Evolutionary conservation across 2,888 invertebrate genomes (phyloP).

Genomic region (Oscheius myriophilus): DNA sequence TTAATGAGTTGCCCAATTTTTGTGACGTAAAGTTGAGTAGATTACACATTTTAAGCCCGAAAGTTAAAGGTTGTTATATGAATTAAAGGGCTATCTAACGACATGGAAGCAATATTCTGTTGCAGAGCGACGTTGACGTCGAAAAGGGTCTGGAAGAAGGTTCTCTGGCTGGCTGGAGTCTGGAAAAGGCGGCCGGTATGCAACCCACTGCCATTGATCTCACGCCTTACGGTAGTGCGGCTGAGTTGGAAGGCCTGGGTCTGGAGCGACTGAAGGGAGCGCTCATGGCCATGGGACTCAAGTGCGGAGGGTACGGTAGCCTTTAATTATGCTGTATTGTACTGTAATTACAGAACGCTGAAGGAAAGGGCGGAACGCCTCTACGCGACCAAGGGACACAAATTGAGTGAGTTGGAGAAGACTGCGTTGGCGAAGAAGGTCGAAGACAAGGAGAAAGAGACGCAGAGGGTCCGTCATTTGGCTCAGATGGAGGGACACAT

Average conservation of each 20-base stretch:
- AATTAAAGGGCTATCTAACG: too few relatives aligned
- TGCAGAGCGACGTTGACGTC: conserved; percentile 74
- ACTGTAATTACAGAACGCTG: conserved; percentile 76
- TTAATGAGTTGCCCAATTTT: too few relatives aligned
- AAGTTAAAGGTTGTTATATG: too few relatives aligned
- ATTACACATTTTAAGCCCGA: too few relatives aligned
- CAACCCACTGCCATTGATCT: conserved; percentile 85
- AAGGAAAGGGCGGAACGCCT: conserved; percentile 96
- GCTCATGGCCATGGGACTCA: conserved; percentile 92
- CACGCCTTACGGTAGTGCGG: conserved; percentile 96
- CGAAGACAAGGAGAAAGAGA: conserved; percentile 47
- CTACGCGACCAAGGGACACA: conserved; percentile 89
- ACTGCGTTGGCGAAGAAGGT: conserved; percentile 59
- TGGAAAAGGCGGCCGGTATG: conserved; percentile 60
- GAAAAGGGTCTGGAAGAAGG: conserved; percentile 87
- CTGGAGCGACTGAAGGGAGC: conserved; percentile 97
- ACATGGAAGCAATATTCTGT: background rate
- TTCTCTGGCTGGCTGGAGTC: conserved; percentile 91
- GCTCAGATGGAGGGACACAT: conserved; percentile 51
- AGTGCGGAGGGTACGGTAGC: conserved; percentile 91
- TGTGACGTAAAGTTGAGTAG: too few relatives aligned
- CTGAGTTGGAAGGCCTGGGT: conserved; percentile 94
- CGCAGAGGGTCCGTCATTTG: conserved; percentile 34
- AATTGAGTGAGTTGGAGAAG: conserved; percentile 86
- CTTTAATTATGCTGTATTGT: background rate